Conservation (phyloP, 1,140 invertebrate species). For the Heliconius himera region DNA sequence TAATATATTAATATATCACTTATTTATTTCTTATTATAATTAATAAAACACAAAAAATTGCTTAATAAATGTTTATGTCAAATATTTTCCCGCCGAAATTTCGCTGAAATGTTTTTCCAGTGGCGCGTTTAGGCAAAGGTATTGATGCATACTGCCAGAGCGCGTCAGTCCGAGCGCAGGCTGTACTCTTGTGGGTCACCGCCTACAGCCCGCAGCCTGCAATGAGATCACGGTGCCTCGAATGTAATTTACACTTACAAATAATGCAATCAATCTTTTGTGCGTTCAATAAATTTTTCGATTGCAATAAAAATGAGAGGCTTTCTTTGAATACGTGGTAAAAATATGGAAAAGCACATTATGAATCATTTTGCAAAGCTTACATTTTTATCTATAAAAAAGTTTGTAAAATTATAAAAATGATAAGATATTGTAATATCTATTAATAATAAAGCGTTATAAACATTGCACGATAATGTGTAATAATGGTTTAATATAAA, state of each 20-base stretch:
- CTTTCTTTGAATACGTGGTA: neutral
- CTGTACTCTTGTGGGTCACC: constrained; percentile 57
- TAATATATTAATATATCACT: neutral
- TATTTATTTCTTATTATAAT: neutral
- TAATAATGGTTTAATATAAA: too few relatives aligned
- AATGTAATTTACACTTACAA: constrained; percentile 67
- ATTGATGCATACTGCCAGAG: constrained; percentile 52
- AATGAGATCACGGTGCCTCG: constrained; percentile 74
- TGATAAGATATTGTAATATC: too few relatives aligned
- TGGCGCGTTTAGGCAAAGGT: constrained; percentile 52
- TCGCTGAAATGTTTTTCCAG: neutral
- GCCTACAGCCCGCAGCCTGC: constrained; percentile 67
- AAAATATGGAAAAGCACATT: neutral
- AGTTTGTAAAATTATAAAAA: neutral
- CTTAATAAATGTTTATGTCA: constrained; percentile 3
- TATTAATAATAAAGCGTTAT: too few relatives aligned
- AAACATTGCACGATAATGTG: too few relatives aligned
- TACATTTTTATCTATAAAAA: neutral
- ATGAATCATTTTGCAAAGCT: neutral
- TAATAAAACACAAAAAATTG: neutral
- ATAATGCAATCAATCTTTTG: constrained; percentile 42
- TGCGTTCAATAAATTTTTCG: neutral
- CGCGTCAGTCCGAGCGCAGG: constrained; percentile 30
- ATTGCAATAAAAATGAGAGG: neutral
- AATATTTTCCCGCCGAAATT: neutral